Evolutionary conservation across 2,888 invertebrate genomes (phyloP).

Genomic region (Eudemis profundana): DNA sequence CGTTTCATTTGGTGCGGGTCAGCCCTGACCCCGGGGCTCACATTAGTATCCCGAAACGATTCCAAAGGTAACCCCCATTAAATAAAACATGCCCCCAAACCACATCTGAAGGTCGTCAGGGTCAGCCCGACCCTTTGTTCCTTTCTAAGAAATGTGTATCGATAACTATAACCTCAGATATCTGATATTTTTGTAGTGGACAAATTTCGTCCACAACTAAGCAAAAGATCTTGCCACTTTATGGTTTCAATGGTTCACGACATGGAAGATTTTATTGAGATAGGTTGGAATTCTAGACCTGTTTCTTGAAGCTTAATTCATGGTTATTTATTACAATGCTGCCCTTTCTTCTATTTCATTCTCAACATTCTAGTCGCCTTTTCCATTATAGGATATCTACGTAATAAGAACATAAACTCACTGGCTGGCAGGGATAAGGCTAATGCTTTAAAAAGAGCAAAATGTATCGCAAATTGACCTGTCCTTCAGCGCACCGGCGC

Average conservation of each 20-base stretch:
- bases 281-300: neutral
- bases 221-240: too few species aligned
- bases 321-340: neutral
- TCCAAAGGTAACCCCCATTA: constrained; percentile 79
- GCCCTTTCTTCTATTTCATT: neutral
- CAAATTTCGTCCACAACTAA: too few species aligned
- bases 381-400: constrained; percentile 39
- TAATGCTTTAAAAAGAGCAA: constrained; percentile 69
- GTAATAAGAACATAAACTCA: constrained; percentile 39
- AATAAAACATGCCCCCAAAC: constrained; percentile 81
- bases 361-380: constrained; percentile 7
- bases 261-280: too few species aligned
- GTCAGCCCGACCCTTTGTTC: constrained; percentile 66
- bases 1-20: constrained; percentile 71
- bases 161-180: constrained; percentile 6
- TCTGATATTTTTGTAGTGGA: constrained; percentile 11
- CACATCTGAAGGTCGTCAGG: constrained; percentile 68
- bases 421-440: constrained; percentile 55
- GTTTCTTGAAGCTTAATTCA: neutral
- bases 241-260: too few species aligned
- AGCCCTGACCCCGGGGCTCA: constrained; percentile 76
- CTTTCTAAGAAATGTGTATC: constrained; percentile 53
- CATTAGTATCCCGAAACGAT: constrained; percentile 76
- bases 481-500: constrained; percentile 73
- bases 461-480: constrained; percentile 82